Base-by-base conservation (phyloP, 2,113 vertebrate species). In the Azemiops feae region DNA sequence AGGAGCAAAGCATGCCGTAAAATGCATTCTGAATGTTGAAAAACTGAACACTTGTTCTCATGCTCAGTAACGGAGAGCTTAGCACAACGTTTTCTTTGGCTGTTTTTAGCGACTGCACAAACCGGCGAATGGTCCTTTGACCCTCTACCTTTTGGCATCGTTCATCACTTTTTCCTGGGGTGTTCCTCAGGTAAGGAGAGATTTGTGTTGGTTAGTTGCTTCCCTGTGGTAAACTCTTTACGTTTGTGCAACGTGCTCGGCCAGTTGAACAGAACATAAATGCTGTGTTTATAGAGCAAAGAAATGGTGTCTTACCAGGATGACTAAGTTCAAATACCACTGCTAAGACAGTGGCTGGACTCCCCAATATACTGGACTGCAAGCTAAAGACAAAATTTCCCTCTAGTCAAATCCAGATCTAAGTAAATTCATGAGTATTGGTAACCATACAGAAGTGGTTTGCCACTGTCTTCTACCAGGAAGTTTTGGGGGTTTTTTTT, bases 151-250 rank as follows among this genome's bases (percentile, higher is more conserved):
- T 55, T 94, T 98, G 34, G 95, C 95, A 0, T 98, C 98, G 0
- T 96, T 98, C 9, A 1, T 98, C 45, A 92, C 98, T 9, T 96
- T 96, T 89, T 97, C 97, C 22, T 96, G 96, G 96, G 97, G 98
- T 0, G 96, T 97, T 0, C 98, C 98, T 0, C 98, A 99, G 98
- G 99, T 99, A 97, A 97, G 87, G 23, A 18, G 10, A 90, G 8
- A 4, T 7, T 53, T 60, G 45, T 6, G 10, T 81, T 45, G 55
- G 23, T 12, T 57, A 47, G 23, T 89, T 18, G 1, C 11, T 89
- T 9, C 8, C 11, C 39, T 4, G 16, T 7, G 50, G 45, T 4
- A 89, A 30, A 9, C 25, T 90, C 8, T 54, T 9, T 5, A 1
- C 25, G n/a, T 7, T n/a, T 23, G 0, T 14, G 89, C 43, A 16